Conservation (phyloP, 1,140 invertebrate species). For the Neuroterus valhalla region DNA sequence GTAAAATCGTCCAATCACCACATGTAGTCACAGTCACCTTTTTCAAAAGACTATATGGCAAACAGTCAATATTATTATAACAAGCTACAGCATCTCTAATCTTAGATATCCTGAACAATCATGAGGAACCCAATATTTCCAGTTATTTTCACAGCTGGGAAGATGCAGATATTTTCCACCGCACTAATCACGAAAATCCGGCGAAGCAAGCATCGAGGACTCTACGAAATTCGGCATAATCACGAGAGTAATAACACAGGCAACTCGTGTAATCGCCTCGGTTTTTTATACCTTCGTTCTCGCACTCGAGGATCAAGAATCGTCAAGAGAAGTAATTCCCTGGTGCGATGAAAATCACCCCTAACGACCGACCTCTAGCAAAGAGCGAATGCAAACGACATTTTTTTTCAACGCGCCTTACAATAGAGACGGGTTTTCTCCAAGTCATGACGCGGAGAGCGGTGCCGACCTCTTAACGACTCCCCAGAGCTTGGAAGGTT, state of each 20-base stretch:
- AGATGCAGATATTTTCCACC: neutral
- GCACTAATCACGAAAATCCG: conserved; percentile 33
- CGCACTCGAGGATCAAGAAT: conserved; percentile 27
- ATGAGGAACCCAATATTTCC: neutral
- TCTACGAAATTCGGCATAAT: conserved; percentile 26
- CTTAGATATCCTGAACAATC: no score
- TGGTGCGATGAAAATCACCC: conserved; percentile 52
- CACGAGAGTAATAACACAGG: neutral
- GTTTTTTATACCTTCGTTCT: conserved; percentile 41
- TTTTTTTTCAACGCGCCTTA: conserved; percentile 45
- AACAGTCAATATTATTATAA: no score
- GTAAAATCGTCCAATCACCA: no score
- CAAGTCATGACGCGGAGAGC: neutral
- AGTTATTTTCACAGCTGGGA: neutral
- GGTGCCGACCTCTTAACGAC: conserved; percentile 58
- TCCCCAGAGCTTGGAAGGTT: conserved; percentile 44
- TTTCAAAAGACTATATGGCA: no score
- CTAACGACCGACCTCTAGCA: conserved; percentile 46
- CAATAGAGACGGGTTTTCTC: conserved; percentile 26
- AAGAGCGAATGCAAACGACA: conserved; percentile 34
- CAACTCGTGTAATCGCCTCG: conserved; percentile 36
- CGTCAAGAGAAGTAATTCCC: conserved; percentile 47
- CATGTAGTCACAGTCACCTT: no score
- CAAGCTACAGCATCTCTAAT: no score
- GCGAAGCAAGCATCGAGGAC: conserved; percentile 32